Conservation (phyloP, 1,140 invertebrate genomes). For the Araneus ventricosus region DNA sequence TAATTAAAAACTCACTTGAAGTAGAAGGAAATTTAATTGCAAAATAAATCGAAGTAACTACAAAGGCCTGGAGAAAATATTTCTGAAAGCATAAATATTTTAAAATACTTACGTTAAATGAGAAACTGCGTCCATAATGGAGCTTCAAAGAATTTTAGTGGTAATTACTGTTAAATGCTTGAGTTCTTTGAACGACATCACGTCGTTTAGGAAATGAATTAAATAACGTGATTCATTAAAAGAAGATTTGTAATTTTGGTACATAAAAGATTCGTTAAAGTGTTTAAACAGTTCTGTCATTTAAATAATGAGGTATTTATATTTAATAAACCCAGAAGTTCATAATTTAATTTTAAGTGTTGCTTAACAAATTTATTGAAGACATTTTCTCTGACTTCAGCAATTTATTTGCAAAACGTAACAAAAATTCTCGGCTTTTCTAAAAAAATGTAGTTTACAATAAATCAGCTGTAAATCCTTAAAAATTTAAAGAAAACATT, state of each 20-base stretch:
- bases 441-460: too few species aligned
- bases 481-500: too few species aligned
- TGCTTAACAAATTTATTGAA: background rate
- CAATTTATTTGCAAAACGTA: too few species aligned
- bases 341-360: background rate
- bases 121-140: background rate
- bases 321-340: background rate
- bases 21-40: background rate
- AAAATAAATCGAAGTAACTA: background rate
- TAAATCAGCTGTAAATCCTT: too few species aligned
- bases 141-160: background rate
- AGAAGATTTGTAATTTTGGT: background rate
- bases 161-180: background rate
- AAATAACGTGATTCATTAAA: background rate
- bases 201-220: background rate
- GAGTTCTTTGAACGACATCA: background rate
- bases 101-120: constrained; percentile 2
- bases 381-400: too few species aligned
- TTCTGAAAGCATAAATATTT: constrained; percentile 23
- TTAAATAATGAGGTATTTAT: background rate
- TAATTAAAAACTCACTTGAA: background rate
- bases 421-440: too few species aligned
- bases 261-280: background rate
- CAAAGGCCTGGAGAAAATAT: background rate
- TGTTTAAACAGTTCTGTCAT: background rate